Base-by-base conservation (phyloP, 2,797 vertebrate species). In the Darevskia mixta region DNA sequence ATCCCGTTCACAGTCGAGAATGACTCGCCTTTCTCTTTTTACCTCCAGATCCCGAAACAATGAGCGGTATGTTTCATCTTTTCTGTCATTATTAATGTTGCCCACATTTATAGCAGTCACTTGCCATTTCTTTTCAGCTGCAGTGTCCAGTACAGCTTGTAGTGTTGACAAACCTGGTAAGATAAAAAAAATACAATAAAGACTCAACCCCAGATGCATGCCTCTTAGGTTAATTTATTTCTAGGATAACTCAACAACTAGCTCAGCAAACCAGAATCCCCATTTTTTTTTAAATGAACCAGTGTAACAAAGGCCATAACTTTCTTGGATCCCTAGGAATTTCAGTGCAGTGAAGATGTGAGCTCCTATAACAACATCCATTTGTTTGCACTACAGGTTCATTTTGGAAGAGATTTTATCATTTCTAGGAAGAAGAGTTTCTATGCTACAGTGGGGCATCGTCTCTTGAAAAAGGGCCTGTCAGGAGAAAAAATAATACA, bases 71-170 rank as follows among this genome's bases (percentile, higher is more conserved):
- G 98, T 99, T 95, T 99, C 99, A 76, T 99, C 99, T 95, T 99
- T 99, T 94, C 97, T 98, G 95, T 99, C 99, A 72, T 99, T 99
- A 94, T 99, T 99, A 94, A 99, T 98, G 96, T 99, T 99, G n/a
- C 99, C 99, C 93, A 99, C 99, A 29, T 99, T 99, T 96, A 99
- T 99, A 91, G 99, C 99, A 2, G 99, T 99, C 96, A 99, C 99
- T 94, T 99, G 99, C 99, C 99, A 99, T 95, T 99, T 99, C 97
- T 98, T 98, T 94, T 99, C 98, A 8, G 99, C 98, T 8, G 99
- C 99, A 1, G 98, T 99, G 96, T 99, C 99, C 96, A 99, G 96
- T 86, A 99, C 99, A 84, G 98, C 98, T 97, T 99, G 99, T 85
- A 99, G 95, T 0, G 98, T 99, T 38, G 98, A 99, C 91, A 99